These are phyloP conservation scores for Sminthurides aquaticus DNA, from an alignment of 2,888 invertebrate species.

Conservation along the genomic window DNA sequence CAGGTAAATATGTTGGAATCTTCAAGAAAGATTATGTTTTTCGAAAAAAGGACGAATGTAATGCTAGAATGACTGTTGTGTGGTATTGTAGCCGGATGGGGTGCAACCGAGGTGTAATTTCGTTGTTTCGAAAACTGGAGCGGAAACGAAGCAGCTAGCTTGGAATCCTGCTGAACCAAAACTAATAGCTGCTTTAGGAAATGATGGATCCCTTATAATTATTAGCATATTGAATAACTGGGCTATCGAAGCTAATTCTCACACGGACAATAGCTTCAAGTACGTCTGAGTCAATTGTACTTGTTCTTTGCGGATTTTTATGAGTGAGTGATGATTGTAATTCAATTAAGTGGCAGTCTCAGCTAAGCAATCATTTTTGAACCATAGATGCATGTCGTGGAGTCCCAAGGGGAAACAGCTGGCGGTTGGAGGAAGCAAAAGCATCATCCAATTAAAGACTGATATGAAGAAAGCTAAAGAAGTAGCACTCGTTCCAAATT, in stretches of 20 bases:
- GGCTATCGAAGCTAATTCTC: slow-evolving; percentile 13
- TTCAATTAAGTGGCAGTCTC: not conserved
- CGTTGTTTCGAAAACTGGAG: slow-evolving; percentile 17
- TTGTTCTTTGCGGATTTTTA: not conserved
- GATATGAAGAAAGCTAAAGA: slow-evolving; percentile 20
- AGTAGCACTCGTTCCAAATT: slow-evolving; percentile 7
- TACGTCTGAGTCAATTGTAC: not conserved
- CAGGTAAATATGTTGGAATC: slow-evolving; percentile 15
- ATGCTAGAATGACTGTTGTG: not conserved
- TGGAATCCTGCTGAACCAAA: slow-evolving; percentile 19
- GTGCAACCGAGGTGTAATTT: slow-evolving; percentile 10
- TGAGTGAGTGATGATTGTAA: not conserved
- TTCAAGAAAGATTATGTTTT: not conserved
- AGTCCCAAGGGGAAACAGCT: slow-evolving; percentile 22
- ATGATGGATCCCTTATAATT: slow-evolving; percentile 12
- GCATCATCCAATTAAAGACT: slow-evolving; percentile 14
- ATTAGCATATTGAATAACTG: slow-evolving; percentile 17
- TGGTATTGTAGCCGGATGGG: slow-evolving; percentile 1
- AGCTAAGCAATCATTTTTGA: not conserved
- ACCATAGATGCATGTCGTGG: slow-evolving; percentile 20
- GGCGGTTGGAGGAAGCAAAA: slow-evolving; percentile 13
- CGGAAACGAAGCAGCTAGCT: slow-evolving; percentile 7
- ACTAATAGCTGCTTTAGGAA: slow-evolving; percentile 17
- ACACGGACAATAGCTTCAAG: slow-evolving; percentile 7
- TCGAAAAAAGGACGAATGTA: not conserved